A percentile compares a stretch with the other conserved stretches of the same genome.
Evolutionary conservation across 1,140 invertebrate genomes (phyloP).

Genomic region (Caenorhabditis brenneri): DNA sequence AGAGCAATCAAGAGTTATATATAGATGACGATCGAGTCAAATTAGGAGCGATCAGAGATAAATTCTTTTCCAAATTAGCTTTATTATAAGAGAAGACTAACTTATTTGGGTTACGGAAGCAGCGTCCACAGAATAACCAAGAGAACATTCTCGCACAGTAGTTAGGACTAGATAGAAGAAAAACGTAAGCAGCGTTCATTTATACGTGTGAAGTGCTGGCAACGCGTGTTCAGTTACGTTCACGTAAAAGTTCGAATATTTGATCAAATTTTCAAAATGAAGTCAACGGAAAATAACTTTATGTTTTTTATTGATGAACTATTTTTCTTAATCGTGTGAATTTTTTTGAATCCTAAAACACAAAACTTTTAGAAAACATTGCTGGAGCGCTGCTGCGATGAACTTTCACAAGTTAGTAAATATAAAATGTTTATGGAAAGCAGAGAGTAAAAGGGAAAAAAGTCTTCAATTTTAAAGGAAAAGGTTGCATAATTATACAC

Average conservation of each 20-base stretch:
- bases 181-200: not conserved
- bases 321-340: too few relatives aligned
- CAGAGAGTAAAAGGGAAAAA: too few relatives aligned
- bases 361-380: too few relatives aligned
- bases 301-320: too few relatives aligned
- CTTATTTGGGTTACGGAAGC: slow-evolving; percentile 25
- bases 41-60: not conserved
- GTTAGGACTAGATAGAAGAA: not conserved
- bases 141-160: not conserved
- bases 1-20: not conserved
- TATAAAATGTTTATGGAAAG: too few relatives aligned
- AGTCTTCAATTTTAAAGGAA: not conserved
- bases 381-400: too few relatives aligned
- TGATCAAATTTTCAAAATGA: not conserved
- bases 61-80: not conserved
- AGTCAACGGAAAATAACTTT: not conserved
- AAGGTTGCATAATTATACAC: not conserved
- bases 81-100: not conserved
- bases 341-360: too few relatives aligned
- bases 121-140: slow-evolving; percentile 17
- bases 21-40: not conserved
- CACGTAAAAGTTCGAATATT: too few relatives aligned
- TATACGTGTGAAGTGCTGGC: too few relatives aligned
- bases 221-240: too few relatives aligned
- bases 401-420: too few relatives aligned